Percentiles rank a stretch among this genome's conserved stretches.
Conservation (phyloP, 2,888 invertebrate genomes). For the Morinoia aosen region DNA sequence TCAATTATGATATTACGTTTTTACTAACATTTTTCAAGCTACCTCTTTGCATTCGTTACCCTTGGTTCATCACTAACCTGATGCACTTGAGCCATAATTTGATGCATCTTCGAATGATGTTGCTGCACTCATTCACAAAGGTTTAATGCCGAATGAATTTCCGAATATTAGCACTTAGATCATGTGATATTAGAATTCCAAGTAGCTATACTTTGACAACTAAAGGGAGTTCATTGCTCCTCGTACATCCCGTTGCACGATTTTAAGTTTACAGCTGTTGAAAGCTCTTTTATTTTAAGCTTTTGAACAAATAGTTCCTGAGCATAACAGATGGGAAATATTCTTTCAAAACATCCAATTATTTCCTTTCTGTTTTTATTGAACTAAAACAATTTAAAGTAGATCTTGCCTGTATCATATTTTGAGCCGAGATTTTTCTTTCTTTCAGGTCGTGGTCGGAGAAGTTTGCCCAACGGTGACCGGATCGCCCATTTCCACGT, state of each 20-base stretch:
- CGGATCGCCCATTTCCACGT: slow-evolving; percentile 66
- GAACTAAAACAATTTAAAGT: not conserved
- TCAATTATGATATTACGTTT: not conserved
- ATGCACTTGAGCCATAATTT: not conserved
- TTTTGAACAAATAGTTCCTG: too few species aligned
- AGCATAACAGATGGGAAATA: too few species aligned
- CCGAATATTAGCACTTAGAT: not conserved
- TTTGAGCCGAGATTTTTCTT: not conserved
- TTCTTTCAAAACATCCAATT: not conserved
- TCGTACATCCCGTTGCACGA: not conserved
- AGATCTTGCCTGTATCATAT: not conserved
- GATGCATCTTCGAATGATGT: not conserved
- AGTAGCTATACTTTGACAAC: not conserved
- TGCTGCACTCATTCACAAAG: not conserved
- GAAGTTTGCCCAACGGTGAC: slow-evolving; percentile 58
- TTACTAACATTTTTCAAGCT: not conserved
- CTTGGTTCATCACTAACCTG: not conserved
- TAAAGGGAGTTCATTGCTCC: not conserved
- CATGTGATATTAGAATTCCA: not conserved
- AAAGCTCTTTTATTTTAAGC: too few species aligned
- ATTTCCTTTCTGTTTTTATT: not conserved
- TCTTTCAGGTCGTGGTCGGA: slow-evolving; percentile 61
- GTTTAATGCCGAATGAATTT: not conserved
- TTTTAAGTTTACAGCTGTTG: not conserved
- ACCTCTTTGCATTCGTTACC: not conserved